Evolutionary conservation across 2,888 invertebrate genomes (phyloP), one percentile per base, ranked within the genome.

Genomic region (Dusona sp.): DNA sequence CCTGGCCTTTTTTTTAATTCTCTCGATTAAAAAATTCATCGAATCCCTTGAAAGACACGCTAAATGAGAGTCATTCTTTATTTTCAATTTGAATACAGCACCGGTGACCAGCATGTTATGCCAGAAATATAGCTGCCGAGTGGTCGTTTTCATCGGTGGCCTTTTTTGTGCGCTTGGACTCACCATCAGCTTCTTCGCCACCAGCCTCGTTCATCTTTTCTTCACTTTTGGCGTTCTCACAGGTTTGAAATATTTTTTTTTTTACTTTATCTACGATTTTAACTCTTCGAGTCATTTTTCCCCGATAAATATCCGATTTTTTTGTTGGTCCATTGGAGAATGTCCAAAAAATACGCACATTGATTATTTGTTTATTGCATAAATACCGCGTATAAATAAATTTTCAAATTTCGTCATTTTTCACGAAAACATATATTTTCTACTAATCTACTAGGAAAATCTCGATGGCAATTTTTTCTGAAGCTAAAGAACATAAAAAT

Each of bases 61-160:
- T 13, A 48, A 45, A 75, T 45, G 22, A 67, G n/a, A 22, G 19
- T 7, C 6, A 22, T 29, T 65, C 11, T 79, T 87, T 57, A 82
- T 29, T 83, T 83, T 91, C 90, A 85, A 79, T 74, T 77, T 29
- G 75, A 57, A 92, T 91, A 19, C 94, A 96, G 97, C 97, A 0
- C 97, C 97, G 0, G 94, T 97, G 0, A 97, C 97, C 0, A 97
- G 97, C 84, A 97, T 97, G 16, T 94, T 97, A 1, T 97, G 97
- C 89, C 97, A 97, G 91, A 94, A 94, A 87, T 95, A 94, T 92
- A 94, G 95, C 89, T 97, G 97, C 88, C 95, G 97, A 0, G 94
- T 96, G 3, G 97, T 97, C 1, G 97, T 97, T 57, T 97, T 97
- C 92, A 95, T 96, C 79, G 97, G 97, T 0, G 97, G 97, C 0